These are phyloP conservation scores for Linyphia triangularis DNA, from an alignment of 2,888 invertebrate genomes.

Conservation along the genomic window DNA sequence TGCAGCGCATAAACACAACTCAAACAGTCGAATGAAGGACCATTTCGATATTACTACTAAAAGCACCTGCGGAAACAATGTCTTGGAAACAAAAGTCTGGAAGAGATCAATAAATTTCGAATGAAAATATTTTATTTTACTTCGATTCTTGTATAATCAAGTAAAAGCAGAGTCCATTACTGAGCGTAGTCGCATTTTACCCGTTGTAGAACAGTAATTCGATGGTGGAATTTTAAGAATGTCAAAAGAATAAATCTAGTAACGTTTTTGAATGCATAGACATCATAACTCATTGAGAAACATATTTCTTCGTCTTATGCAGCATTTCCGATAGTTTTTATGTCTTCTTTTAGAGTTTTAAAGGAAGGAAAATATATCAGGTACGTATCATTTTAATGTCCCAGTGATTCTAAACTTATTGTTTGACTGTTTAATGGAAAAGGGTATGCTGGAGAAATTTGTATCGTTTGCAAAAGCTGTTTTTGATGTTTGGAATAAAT, in stretches of 20 bases:
- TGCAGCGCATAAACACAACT: no score
- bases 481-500: no score
- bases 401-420: no score
- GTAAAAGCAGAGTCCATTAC: constrained; percentile 19
- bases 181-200: neutral
- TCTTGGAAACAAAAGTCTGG: constrained; percentile 11
- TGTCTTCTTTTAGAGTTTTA: no score
- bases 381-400: no score
- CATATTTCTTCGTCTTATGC: constrained; percentile 15
- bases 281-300: constrained; percentile 34
- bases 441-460: no score
- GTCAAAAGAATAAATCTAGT: constrained; percentile 21
- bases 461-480: no score
- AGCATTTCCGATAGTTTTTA: constrained; percentile 5
- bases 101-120: constrained; percentile 38
- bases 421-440: no score
- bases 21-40: no score
- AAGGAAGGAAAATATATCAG: no score
- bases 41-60: constrained; percentile 11
- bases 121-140: constrained; percentile 18
- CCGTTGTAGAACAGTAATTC: constrained; percentile 18
- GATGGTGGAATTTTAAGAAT: constrained; percentile 16
- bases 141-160: constrained; percentile 26
- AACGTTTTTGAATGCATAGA: neutral
- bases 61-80: neutral